Conservation (phyloP, 2,888 invertebrate species). For the Ophion ventricosus region DNA sequence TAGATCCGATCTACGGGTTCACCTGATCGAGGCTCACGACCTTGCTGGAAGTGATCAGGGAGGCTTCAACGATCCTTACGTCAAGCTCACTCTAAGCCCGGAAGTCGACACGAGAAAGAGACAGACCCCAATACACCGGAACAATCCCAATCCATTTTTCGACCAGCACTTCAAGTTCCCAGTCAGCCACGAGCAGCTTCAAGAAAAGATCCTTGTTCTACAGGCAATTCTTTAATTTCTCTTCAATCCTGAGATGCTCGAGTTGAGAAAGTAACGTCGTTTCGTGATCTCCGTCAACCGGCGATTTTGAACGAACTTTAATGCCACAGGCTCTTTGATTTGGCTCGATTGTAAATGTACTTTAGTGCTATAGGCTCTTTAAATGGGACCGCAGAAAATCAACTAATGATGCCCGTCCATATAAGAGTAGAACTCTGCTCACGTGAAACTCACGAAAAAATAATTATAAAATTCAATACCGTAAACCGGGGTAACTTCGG, state of each 20-base stretch:
- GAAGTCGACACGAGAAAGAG: constrained; percentile 93
- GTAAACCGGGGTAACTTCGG: too few species aligned
- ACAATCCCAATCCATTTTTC: constrained; percentile 94
- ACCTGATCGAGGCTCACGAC: constrained; percentile 95
- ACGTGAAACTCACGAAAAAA: too few species aligned
- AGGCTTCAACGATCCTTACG: constrained; percentile 95
- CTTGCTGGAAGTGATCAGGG: constrained; percentile 93
- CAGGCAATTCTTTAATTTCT: constrained; percentile 84
- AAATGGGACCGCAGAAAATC: too few species aligned
- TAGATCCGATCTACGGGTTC: constrained; percentile 94
- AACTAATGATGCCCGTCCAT: too few species aligned
- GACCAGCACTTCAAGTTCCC: constrained; percentile 97
- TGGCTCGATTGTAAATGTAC: too few species aligned
- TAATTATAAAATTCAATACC: too few species aligned
- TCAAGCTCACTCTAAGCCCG: constrained; percentile 91
- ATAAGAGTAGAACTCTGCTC: too few species aligned
- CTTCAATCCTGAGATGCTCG: not conserved
- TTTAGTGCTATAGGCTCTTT: too few species aligned
- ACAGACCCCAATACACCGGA: constrained; percentile 93
- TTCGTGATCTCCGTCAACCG: too few species aligned
- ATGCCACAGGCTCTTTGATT: too few species aligned
- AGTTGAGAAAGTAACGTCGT: too few species aligned
- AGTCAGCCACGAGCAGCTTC: constrained; percentile 93
- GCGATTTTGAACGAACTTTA: too few species aligned
- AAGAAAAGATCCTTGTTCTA: constrained; percentile 90